phyloP scores from a whole-genome alignment of 2,888 invertebrate genomes.

The Camptogramma bilineatum region DNA sequence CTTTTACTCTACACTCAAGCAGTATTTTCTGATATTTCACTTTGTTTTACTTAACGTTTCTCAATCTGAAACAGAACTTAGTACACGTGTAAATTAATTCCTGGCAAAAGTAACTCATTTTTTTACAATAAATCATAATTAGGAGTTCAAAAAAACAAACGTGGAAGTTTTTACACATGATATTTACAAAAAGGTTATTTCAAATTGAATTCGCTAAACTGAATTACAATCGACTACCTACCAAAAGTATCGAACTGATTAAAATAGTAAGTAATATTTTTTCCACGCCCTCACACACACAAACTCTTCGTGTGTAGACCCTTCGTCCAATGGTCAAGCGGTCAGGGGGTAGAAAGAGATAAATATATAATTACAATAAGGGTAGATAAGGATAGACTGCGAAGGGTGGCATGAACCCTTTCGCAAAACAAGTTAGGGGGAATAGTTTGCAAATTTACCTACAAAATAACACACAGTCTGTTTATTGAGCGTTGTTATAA shows the following conservation, averaged over 20 bases:
- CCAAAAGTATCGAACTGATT: neutral
- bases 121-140: too few species aligned
- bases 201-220: neutral
- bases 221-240: neutral
- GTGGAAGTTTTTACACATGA: too few species aligned
- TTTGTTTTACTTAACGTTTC: too few species aligned
- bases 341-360: conserved; percentile 62
- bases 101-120: too few species aligned
- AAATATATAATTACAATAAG: conserved; percentile 39
- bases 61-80: too few species aligned
- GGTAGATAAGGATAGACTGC: conserved; percentile 32
- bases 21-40: too few species aligned
- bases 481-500: neutral
- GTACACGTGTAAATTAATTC: too few species aligned
- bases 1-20: too few species aligned
- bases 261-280: neutral
- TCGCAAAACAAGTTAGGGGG: conserved; percentile 22
- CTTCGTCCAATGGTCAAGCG: conserved; percentile 79
- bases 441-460: conserved; percentile 23
- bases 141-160: too few species aligned
- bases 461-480: conserved; percentile 3
- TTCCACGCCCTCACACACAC: conserved; percentile 25
- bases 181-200: neutral
- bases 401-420: conserved; percentile 35
- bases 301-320: conserved; percentile 24